phyloP scores from a whole-genome alignment of 2,797 vertebrate species.

The Rhinophrynus dorsalis region DNA sequence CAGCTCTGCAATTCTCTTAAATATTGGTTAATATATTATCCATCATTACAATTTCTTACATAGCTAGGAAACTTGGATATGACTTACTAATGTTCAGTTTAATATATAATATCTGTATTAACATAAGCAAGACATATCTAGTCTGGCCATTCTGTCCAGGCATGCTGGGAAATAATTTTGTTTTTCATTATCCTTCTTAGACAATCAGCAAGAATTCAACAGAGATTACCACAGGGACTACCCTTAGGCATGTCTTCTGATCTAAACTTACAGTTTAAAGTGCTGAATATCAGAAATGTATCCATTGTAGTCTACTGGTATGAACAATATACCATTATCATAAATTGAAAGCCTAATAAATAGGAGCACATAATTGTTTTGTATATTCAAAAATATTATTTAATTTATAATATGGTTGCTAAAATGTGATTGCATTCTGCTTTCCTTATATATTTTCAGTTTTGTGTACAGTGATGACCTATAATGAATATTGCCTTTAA shows the following conservation, averaged over 20 bases:
- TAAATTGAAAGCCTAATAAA: too few relatives aligned
- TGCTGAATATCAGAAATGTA: not conserved
- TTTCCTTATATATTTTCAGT: too few relatives aligned
- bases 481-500: not conserved
- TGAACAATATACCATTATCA: too few relatives aligned
- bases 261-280: slow-evolving; percentile 14
- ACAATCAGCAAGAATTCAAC: slow-evolving; percentile 10
- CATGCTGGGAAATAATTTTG: slow-evolving; percentile 19
- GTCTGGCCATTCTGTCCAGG: not conserved
- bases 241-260: slow-evolving; percentile 18
- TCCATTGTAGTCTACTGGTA: not conserved
- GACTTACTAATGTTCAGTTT: not conserved
- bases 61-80: too few relatives aligned
- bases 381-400: too few relatives aligned
- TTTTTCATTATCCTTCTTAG: slow-evolving; percentile 22
- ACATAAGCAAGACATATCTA: slow-evolving; percentile 3
- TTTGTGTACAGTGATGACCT: not conserved
- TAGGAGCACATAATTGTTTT: not conserved
- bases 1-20: not conserved
- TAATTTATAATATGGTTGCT: too few relatives aligned
- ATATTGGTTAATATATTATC: not conserved
- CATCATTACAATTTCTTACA: slow-evolving; percentile 3
- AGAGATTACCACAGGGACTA: slow-evolving; percentile 23
- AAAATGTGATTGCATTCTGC: too few relatives aligned
- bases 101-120: slow-evolving; percentile 1